Evolutionary conservation across 2,888 invertebrate species (phyloP).

Genomic region (Calliphora vomitoria): DNA sequence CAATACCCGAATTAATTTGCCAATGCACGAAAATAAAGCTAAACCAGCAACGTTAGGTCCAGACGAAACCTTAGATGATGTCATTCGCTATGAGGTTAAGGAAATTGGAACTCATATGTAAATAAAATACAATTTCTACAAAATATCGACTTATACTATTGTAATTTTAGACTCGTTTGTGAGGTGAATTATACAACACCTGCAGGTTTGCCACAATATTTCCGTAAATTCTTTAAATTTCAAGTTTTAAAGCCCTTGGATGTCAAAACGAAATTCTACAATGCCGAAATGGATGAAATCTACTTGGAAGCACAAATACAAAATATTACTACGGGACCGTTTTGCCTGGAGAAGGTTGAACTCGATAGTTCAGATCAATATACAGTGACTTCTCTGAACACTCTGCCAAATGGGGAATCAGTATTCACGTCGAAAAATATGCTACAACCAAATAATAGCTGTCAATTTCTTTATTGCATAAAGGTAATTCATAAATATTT

Average conservation of each 20-base stretch:
- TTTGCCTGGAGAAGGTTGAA: conserved; percentile 96
- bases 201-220: conserved; percentile 91
- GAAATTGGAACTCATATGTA: conserved; percentile 99
- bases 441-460: conserved; percentile 94
- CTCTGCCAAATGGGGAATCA: conserved; percentile 88
- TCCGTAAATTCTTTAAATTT: conserved; percentile 99
- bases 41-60: conserved; percentile 88
- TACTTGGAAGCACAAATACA: conserved; percentile 92
- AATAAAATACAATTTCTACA: conserved; percentile 77
- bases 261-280: conserved; percentile 99
- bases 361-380: conserved; percentile 97
- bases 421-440: conserved; percentile 92
- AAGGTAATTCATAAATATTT: conserved; percentile 82
- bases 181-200: conserved; percentile 95
- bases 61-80: conserved; percentile 95
- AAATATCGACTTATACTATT: neutral
- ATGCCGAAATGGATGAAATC: conserved; percentile 93
- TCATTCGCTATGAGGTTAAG: conserved; percentile 99
- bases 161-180: conserved; percentile 92
- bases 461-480: conserved; percentile 97
- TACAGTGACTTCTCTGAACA: conserved; percentile 91
- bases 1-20: conserved; percentile 93
- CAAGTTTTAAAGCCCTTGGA: conserved; percentile 98
- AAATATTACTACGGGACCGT: conserved; percentile 96
- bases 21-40: conserved; percentile 89